Evolutionary conservation across 2,113 vertebrate genomes (phyloP).

Genomic region (Semicossyphus pulcher): DNA sequence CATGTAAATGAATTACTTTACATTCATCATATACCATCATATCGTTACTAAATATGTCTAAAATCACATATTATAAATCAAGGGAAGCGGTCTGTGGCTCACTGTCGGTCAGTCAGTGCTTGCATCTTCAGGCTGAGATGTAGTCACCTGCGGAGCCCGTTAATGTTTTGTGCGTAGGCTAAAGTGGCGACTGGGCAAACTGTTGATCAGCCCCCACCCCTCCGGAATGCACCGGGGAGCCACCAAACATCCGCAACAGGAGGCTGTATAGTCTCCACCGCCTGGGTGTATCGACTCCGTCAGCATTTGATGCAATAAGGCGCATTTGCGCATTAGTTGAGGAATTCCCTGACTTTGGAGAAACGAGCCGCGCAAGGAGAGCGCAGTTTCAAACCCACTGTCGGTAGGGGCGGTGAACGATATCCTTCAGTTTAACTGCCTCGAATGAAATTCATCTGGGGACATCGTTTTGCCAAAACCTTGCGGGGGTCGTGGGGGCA

Average conservation of each 20-base stretch:
- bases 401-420: neutral
- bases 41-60: too few species aligned
- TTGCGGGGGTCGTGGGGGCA: neutral
- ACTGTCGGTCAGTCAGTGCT: neutral
- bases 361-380: neutral
- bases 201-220: constrained; percentile 13
- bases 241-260: constrained; percentile 27
- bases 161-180: constrained; percentile 8
- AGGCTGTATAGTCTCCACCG: neutral
- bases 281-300: neutral
- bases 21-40: too few species aligned
- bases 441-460: neutral
- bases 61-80: too few species aligned
- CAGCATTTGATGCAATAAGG: neutral
- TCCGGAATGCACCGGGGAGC: constrained; percentile 10
- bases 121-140: neutral
- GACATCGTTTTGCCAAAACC: neutral
- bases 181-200: constrained; percentile 5
- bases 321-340: constrained; percentile 15
- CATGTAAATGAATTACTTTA: too few species aligned
- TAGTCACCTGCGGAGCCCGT: constrained; percentile 14
- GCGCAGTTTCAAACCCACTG: neutral
- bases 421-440: neutral
- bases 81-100: neutral
- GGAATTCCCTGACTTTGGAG: constrained; percentile 56